A percentile compares a stretch with the other conserved stretches of the same genome.
phyloP scores from a whole-genome alignment of 2,113 vertebrate species.

The Progne subis region DNA sequence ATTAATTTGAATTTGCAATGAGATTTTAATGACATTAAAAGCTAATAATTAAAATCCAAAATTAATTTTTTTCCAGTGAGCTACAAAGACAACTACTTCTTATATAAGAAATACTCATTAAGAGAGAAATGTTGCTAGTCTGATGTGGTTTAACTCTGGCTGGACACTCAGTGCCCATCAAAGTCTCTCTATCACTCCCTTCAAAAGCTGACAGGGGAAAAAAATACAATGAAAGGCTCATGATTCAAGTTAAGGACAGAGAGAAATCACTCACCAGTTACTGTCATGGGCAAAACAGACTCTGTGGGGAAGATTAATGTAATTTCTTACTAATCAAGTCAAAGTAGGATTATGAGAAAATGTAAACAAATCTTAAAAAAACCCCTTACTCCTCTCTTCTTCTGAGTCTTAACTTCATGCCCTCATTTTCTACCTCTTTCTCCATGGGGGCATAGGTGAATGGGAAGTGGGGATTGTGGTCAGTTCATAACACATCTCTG shows the following conservation, averaged over 20 bases:
- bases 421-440: background rate
- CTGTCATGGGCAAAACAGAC: background rate
- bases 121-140: background rate
- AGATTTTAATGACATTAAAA: background rate
- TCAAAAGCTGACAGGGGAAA: background rate
- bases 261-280: background rate
- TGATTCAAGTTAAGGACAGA: background rate
- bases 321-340: background rate
- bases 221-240: rapidly evolving
- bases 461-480: background rate
- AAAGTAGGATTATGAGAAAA: background rate
- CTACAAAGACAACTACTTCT: background rate
- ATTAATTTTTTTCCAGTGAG: background rate
- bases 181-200: background rate
- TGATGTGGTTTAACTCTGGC: background rate
- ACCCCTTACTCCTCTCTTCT: background rate
- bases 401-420: background rate
- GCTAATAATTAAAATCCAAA: background rate
- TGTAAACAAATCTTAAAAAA: background rate
- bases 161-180: background rate
- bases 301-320: background rate
- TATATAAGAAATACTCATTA: background rate
- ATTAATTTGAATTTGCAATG: background rate
- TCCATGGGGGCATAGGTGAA: background rate
- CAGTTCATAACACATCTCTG: background rate